A percentile compares a stretch with the other conserved stretches of the same genome.
Evolutionary conservation across 2,888 invertebrate species (phyloP).

Genomic region (Drosophila leonis): DNA sequence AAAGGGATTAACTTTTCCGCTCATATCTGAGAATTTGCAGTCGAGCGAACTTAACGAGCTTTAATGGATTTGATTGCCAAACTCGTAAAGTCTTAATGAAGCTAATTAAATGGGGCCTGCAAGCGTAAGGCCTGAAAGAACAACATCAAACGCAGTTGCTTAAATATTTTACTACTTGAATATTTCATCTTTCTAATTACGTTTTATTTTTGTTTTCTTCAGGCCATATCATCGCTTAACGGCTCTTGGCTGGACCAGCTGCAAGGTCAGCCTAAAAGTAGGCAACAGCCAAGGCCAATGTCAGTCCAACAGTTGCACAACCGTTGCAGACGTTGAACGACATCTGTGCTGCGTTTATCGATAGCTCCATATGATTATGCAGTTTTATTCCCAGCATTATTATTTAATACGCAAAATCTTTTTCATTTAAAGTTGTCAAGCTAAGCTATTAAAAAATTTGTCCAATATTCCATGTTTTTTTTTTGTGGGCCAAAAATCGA

Average conservation of each 20-base stretch:
- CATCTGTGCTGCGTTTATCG: slow-evolving; percentile 23
- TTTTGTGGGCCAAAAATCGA: not conserved
- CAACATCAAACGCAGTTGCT: slow-evolving; percentile 33
- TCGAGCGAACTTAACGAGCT: slow-evolving; percentile 60
- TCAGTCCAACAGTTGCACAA: slow-evolving; percentile 44
- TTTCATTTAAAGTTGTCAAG: slow-evolving; percentile 1
- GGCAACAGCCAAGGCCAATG: slow-evolving; percentile 49
- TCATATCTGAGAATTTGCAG: slow-evolving; percentile 54
- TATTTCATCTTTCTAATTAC: slow-evolving; percentile 18
- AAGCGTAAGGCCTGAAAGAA: slow-evolving; percentile 1
- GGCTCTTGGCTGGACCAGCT: slow-evolving; percentile 24
- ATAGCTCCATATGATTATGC: slow-evolving; percentile 16
- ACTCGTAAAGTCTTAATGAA: slow-evolving; percentile 36
- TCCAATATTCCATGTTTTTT: not conserved
- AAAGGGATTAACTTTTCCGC: slow-evolving; percentile 35
- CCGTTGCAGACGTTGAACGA: slow-evolving; percentile 44
- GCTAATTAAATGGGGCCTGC: slow-evolving; percentile 41
- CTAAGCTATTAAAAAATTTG: not conserved
- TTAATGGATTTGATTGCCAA: slow-evolving; percentile 48
- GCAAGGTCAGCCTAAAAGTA: slow-evolving; percentile 58
- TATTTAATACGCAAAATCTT: not conserved
- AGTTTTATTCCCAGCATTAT: not conserved
- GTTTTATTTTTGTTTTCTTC: not conserved
- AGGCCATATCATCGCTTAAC: slow-evolving; percentile 6
- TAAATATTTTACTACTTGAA: slow-evolving; percentile 30